Base-by-base conservation (phyloP, 2,113 vertebrate genomes). In the Phodopus roborovskii region DNA sequence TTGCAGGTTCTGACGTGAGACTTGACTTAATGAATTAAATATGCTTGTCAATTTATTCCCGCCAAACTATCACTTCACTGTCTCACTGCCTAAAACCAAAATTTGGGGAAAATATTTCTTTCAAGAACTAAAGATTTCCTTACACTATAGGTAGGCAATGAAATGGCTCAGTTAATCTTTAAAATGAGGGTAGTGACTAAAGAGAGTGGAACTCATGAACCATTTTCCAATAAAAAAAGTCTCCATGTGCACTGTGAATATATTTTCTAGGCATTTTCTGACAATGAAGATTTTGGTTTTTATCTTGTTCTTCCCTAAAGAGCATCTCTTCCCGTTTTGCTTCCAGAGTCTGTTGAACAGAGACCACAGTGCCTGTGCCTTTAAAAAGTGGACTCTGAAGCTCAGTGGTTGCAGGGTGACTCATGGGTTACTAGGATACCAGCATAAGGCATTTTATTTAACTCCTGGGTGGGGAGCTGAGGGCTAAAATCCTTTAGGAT, bases 401-500 rank as follows among this genome's bases (percentile, higher is more conserved):
- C 75, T 85, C 90, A 77, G 87, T 75, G 6, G 64, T 71, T 95
- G 74, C 92, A 97, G 62, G 93, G 87, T 94, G 97, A 96, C 96
- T 48, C 93, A 11, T 81, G 9, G 82, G 98, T 98, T 98, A 98
- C 98, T 98, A 98, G 98, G 98, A 98, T 98, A 99, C 98, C 68
- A 90, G 60, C 91, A 95, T 95, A 97, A 53, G 96, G 97, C 96
- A 97, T 98, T 98, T 98, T 97, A 97, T 98, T 98, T 97, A 97
- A 98, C 98, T 95, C 94, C 84, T 95, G 87, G 91, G 96, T 98
- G 58, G 64, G 30, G 33, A 93, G 30, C 77, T 82, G 30, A 45
- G 28, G 90, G 33, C 30, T 78, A 88, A 95, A 96, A 97, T 96
- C 79, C 77, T 39, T 90, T 26, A 91, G 58, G 85, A 92, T 26